These are phyloP conservation scores for Condylostylus longicornis DNA, from an alignment of 1,140 invertebrate species.

Conservation along the genomic window DNA sequence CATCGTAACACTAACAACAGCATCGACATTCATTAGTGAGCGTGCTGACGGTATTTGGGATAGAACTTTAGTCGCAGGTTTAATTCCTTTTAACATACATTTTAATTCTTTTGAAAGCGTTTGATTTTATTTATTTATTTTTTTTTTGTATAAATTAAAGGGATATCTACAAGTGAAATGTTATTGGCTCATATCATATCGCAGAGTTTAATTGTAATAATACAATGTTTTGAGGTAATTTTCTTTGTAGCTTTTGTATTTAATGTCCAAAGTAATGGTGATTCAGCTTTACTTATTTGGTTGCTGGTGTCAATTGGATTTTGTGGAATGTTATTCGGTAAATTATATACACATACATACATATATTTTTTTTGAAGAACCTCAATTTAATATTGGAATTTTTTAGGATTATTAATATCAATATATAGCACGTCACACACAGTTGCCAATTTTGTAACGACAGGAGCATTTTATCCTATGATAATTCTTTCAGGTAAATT, in stretches of 20 bases:
- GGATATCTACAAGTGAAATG: conserved; percentile 49
- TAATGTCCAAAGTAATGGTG: conserved; percentile 43
- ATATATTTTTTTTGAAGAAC: conserved; percentile 3
- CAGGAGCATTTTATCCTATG: conserved; percentile 77
- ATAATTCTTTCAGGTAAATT: conserved; percentile 67
- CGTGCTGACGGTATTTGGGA: conserved; percentile 64
- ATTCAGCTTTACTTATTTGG: conserved; percentile 37
- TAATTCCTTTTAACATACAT: conserved; percentile 36
- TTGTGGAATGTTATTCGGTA: conserved; percentile 58
- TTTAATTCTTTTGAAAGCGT: neutral
- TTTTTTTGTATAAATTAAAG: conserved; percentile 45
- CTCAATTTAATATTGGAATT: neutral
- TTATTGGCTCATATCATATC: conserved; percentile 59
- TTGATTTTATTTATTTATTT: conserved; percentile 8
- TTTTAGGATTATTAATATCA: conserved; percentile 53
- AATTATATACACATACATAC: too few species aligned
- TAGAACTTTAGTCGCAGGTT: conserved; percentile 56
- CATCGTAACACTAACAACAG: conserved; percentile 60
- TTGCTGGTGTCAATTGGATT: conserved; percentile 44
- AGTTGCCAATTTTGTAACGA: conserved; percentile 65
- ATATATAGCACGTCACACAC: conserved; percentile 58
- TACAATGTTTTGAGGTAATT: conserved; percentile 49
- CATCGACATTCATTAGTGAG: conserved; percentile 66
- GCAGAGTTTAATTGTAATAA: conserved; percentile 53
- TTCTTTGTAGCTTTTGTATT: conserved; percentile 44